These are phyloP conservation scores for Poeciliopsis paucimaculata DNA, from an alignment of 2,797 vertebrate species.

Conservation along the genomic window DNA sequence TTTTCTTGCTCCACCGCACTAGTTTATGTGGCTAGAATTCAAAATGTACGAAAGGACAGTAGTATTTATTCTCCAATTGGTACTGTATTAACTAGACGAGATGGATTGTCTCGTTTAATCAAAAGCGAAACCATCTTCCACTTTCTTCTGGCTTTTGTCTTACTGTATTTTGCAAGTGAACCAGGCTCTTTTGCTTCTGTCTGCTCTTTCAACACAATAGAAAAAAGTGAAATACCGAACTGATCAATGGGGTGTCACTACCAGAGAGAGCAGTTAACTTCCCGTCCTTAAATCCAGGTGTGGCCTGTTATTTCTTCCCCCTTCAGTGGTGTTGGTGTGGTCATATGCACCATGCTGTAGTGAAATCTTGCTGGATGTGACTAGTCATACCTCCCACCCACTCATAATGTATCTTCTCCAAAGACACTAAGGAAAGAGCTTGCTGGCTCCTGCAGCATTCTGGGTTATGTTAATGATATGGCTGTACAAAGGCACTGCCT, in stretches of 20 bases:
- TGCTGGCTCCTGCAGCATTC: slow-evolving; percentile 34
- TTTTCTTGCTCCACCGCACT: slow-evolving; percentile 14
- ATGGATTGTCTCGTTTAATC: neutral
- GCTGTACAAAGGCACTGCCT: slow-evolving; percentile 71
- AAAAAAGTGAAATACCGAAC: neutral
- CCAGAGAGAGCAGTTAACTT: no score
- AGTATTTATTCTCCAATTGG: neutral
- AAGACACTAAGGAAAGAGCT: slow-evolving; percentile 31
- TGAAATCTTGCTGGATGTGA: slow-evolving; percentile 24
- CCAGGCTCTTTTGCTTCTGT: neutral
- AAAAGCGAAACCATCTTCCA: neutral
- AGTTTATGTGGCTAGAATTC: slow-evolving; percentile 29
- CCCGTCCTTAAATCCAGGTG: neutral
- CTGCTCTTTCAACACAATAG: neutral
- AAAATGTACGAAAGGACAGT: slow-evolving; percentile 10
- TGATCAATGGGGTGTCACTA: neutral
- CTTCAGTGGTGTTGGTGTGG: neutral
- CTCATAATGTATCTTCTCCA: slow-evolving; percentile 49
- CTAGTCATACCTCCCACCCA: slow-evolving; percentile 12
- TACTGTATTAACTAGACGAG: neutral
- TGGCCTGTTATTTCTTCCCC: neutral
- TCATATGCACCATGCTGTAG: slow-evolving; percentile 4
- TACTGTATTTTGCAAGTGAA: neutral
- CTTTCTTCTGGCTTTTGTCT: neutral
- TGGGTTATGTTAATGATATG: slow-evolving; percentile 66